Percentiles rank a stretch among this genome's conserved stretches.
Evolutionary conservation across 2,797 vertebrate genomes (phyloP).

Genomic region (Falco concolor): DNA sequence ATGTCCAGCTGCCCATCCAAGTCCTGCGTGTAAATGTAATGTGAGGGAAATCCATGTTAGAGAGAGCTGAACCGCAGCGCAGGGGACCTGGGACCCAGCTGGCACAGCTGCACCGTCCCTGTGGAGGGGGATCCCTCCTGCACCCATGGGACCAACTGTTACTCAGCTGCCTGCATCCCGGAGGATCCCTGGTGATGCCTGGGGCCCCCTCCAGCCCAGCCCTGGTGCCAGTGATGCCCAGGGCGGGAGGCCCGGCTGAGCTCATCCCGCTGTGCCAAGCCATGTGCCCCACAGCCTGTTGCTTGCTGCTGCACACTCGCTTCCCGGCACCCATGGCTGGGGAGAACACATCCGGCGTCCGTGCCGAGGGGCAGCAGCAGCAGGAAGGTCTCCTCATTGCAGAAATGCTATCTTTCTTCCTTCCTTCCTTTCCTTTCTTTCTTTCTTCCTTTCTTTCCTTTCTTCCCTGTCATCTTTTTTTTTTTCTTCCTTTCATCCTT

Average conservation of each 20-base stretch:
- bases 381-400: background rate
- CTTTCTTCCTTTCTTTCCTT: background rate
- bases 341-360: accelerated
- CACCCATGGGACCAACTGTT: background rate
- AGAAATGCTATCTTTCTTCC: background rate
- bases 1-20: background rate
- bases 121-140: background rate
- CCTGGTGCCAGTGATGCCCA: accelerated
- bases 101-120: background rate
- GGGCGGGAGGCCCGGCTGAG: background rate
- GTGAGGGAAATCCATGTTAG: background rate
- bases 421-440: background rate
- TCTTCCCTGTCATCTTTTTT: too few relatives aligned
- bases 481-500: too few relatives aligned
- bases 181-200: background rate
- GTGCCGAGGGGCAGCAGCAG: background rate
- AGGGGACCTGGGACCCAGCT: background rate
- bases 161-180: background rate
- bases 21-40: accelerated
- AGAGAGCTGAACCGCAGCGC: accelerated
- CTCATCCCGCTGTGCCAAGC: background rate
- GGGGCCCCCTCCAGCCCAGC: background rate
- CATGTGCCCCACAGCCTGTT: accelerated
- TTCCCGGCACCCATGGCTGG: accelerated
- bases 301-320: background rate